Conservation (phyloP, 2,113 vertebrate species). For the Laticauda laticaudata region DNA sequence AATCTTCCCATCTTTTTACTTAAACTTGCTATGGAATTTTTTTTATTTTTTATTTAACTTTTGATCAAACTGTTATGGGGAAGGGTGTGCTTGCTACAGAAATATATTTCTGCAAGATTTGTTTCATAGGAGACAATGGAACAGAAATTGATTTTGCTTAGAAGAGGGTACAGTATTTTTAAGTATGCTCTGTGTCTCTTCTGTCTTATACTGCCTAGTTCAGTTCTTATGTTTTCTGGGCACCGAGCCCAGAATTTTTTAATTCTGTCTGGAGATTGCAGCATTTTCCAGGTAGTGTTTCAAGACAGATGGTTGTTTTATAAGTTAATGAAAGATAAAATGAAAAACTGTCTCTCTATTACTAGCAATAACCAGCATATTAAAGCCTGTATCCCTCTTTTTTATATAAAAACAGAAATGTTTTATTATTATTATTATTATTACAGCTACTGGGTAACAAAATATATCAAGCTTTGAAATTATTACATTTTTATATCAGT, state of each 20-base stretch:
- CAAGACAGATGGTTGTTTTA: slow-evolving; percentile 53
- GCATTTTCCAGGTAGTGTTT: slow-evolving; percentile 59
- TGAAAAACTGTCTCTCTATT: slow-evolving; percentile 51
- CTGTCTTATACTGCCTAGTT: slow-evolving; percentile 49
- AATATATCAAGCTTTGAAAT: slow-evolving; percentile 49
- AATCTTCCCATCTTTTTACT: not conserved
- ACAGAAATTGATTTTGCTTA: not conserved
- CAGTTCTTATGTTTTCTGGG: slow-evolving; percentile 51
- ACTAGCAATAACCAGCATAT: slow-evolving; percentile 43
- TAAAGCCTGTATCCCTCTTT: slow-evolving; percentile 28
- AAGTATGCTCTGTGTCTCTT: not conserved
- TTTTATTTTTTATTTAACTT: not conserved
- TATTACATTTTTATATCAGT: slow-evolving; percentile 35
- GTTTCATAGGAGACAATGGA: not conserved
- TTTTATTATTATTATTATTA: slow-evolving; percentile 38
- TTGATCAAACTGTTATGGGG: not conserved
- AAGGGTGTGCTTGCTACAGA: not conserved
- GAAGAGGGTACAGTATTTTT: not conserved
- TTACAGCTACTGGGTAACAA: slow-evolving; percentile 40
- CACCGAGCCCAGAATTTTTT: slow-evolving; percentile 56
- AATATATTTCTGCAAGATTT: not conserved
- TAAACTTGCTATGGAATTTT: not conserved
- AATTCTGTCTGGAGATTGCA: slow-evolving; percentile 57
- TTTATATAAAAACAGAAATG: slow-evolving; percentile 42
- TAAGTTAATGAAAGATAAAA: slow-evolving; percentile 65